These are phyloP conservation scores for Physella acuta DNA, from an alignment of 1,140 invertebrate species.

Conservation along the genomic window DNA sequence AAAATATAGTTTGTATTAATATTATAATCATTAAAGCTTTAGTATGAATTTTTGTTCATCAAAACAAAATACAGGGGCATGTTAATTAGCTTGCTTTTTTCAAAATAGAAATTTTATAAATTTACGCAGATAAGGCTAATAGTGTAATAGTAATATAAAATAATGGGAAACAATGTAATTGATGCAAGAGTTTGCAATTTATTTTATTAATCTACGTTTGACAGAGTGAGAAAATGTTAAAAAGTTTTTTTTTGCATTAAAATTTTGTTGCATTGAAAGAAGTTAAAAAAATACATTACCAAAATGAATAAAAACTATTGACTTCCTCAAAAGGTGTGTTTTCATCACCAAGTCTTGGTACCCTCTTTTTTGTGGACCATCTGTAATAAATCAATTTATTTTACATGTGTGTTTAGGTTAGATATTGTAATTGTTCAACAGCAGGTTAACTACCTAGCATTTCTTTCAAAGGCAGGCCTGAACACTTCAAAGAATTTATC, in stretches of 20 bases:
- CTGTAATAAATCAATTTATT: constrained; percentile 59
- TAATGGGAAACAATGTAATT: too few species aligned
- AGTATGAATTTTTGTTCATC: too few species aligned
- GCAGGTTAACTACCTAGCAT: constrained; percentile 63
- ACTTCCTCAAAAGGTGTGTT: constrained; percentile 65
- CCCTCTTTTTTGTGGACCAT: constrained; percentile 87
- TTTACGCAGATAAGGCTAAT: too few species aligned
- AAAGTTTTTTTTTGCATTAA: too few species aligned
- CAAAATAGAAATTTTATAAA: too few species aligned
- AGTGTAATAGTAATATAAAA: too few species aligned
- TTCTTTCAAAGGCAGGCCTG: constrained; percentile 79
- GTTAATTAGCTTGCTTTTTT: too few species aligned
- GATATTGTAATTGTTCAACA: neutral
- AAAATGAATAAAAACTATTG: constrained; percentile 66
- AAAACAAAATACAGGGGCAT: too few species aligned
- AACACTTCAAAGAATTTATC: constrained; percentile 84
- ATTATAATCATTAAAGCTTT: too few species aligned
- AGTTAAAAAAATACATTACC: constrained; percentile 58
- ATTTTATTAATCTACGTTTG: neutral
- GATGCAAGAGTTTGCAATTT: too few species aligned
- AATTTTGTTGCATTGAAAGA: too few species aligned
- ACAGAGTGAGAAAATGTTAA: neutral
- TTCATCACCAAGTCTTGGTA: constrained; percentile 81
- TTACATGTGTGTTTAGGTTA: neutral
- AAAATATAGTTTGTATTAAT: too few species aligned